phyloP scores from a whole-genome alignment of 2,888 invertebrate genomes.

The Dromius quadrimaculatus region DNA sequence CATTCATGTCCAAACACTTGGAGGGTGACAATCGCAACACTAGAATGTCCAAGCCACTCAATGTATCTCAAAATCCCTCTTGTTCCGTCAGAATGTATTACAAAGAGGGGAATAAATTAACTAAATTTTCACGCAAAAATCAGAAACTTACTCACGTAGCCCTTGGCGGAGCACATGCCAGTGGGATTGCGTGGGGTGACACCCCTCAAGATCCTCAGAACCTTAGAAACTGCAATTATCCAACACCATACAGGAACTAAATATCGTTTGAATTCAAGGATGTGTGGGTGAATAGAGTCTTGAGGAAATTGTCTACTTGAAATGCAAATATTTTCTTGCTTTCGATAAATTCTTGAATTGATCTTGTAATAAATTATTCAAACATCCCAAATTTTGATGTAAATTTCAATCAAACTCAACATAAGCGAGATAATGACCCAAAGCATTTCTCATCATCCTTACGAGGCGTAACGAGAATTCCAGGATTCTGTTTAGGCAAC shows the following conservation, averaged over 20 bases:
- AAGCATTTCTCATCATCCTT: not conserved
- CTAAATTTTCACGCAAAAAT: slow-evolving; percentile 56
- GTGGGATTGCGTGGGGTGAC: not conserved
- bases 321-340: slow-evolving; percentile 1
- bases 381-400: too few species aligned
- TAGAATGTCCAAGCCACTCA: slow-evolving; percentile 15
- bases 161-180: too few species aligned
- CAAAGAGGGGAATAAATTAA: slow-evolving; percentile 55
- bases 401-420: too few species aligned
- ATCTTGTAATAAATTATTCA: too few species aligned
- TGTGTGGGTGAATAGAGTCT: slow-evolving; percentile 14
- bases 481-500: slow-evolving; percentile 18
- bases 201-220: slow-evolving; percentile 3
- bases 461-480: slow-evolving; percentile 11
- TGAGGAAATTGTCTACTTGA: slow-evolving; percentile 36
- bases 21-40: not conserved
- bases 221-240: slow-evolving; percentile 27
- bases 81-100: slow-evolving; percentile 54
- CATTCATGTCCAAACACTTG: slow-evolving; percentile 10
- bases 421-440: not conserved
- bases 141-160: slow-evolving; percentile 53
- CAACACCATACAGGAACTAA: slow-evolving; percentile 4
- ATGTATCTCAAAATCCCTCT: slow-evolving; percentile 6
- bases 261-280: slow-evolving; percentile 16
- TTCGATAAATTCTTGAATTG: too few species aligned